Evolutionary conservation across 2,888 invertebrate genomes (phyloP).

Genomic region (Mesorhabditis spiculigera): DNA sequence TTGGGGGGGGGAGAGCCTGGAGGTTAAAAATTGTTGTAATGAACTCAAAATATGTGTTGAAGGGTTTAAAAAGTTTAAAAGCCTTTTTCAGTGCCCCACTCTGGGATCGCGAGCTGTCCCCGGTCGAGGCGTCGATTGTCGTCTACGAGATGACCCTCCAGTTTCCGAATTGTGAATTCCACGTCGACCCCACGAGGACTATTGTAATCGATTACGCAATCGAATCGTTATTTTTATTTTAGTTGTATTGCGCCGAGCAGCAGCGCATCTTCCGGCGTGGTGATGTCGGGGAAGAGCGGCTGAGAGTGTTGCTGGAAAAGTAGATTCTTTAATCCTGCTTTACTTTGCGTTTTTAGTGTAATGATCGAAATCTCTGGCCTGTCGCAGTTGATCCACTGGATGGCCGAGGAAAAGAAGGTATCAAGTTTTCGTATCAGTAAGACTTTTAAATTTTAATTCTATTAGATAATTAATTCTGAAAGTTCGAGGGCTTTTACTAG

Average conservation of each 20-base stretch:
- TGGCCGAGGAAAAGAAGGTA: constrained; percentile 11
- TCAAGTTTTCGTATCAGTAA: not conserved
- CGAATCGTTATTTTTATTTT: not conserved
- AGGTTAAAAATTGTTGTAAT: too few species aligned
- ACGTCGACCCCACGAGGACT: constrained; percentile 10
- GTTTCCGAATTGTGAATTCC: constrained; percentile 18
- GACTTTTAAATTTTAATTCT: not conserved
- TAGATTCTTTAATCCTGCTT: not conserved
- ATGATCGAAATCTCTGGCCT: constrained; percentile 16
- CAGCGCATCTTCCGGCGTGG: not conserved
- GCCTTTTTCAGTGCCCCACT: constrained; percentile 17
- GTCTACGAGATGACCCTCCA: constrained; percentile 18
- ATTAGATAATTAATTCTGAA: too few species aligned
- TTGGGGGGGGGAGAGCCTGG: too few species aligned
- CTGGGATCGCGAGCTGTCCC: constrained; percentile 20
- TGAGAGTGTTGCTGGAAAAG: constrained; percentile 3
- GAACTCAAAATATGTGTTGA: too few species aligned
- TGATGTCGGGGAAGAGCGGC: not conserved
- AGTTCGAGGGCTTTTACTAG: too few species aligned
- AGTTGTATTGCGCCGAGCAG: constrained; percentile 3
- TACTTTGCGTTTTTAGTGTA: constrained; percentile 12
- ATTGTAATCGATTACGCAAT: constrained; percentile 5
- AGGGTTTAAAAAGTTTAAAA: not conserved
- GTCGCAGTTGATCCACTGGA: constrained; percentile 7
- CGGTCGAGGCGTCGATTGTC: constrained; percentile 18